Evolutionary conservation across 2,113 vertebrate genomes (phyloP), one percentile per base, ranked within the genome.

Genomic region (Phasianus colchicus): DNA sequence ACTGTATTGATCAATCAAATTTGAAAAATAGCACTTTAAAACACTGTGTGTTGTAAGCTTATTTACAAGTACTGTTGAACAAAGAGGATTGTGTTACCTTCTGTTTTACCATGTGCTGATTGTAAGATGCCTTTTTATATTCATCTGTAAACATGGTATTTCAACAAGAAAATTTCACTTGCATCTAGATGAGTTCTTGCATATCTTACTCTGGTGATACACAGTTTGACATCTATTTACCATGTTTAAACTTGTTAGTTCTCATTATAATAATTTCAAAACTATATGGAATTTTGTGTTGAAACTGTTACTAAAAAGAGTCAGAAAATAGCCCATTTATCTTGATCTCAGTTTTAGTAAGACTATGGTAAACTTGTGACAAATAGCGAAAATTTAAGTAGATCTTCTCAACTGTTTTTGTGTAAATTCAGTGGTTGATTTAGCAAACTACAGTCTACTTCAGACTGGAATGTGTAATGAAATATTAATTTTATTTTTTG

Each of bases 291-390:
- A 50, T 81, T 67, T 55, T 48, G 8, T 52, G 25, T 86, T 86
- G 34, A 38, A 88, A 43, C 48, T 80, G 6, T 34, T 73, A 14
- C 29, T 34, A 64, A 52, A 80, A 29, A 55, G 21, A 36, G n/a
- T 77, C 29, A 70, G 71, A n/a, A 86, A 43, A 60, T 25, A 3
- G 30, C 38, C 55, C 4, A 8, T 43, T 22, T 75, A 5, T 73
- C 40, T 83, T 93, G 36, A 86, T 81, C 36, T 90, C 64, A 21
- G n/a, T 83, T 96, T 88, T 86, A 48, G 27, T 77, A 66, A 77
- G 32, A 70, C 17, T 57, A 1, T 34, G 42, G 29, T 76, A 86
- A 88, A 83, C 20, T 42, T n/a, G 38, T 63, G 55, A 88, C 24
- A 66, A 87, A 30, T 67, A 29, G 47, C 47, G 86, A 34, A 93